Base-by-base conservation (phyloP, 2,888 invertebrate genomes). In the Eutolmus rufibarbis region DNA sequence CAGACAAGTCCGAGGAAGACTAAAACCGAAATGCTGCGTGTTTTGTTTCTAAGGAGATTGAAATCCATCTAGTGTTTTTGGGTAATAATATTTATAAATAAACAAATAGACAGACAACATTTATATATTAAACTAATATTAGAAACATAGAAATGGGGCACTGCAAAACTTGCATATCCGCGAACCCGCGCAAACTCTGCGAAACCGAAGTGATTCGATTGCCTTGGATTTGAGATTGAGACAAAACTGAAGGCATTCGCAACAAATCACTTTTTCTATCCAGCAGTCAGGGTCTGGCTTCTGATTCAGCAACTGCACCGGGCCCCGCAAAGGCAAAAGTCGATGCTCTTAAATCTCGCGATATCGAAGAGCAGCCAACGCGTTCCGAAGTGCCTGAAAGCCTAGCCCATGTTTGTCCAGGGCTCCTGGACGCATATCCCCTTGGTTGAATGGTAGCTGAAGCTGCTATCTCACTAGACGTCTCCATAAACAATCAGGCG, bases 361-460 rank as follows among this genome's bases (percentile, higher is more conserved):
- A 84, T 84, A 84, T 84, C 84, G 84, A 84, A 66, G 84, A 19
- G 19, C 66, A 84, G 51, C 66, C 84, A 66, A 84, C 84, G 84
- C 84, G 40, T 66, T 84, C 66, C 19, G 9, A 23, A 40, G 40
- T 66, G 40, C 40, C n/a, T 84, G 84, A 84, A 84, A 74, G 84
- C 84, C 84, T 84, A 84, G 66, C 84, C 84, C 84, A 84, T 84
- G 74, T 66, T 74, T 84, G 84, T 34, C 66, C 16, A n/a, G 66
- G 4, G 37, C 66, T 66, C 66, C 37, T 84, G 40, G 37, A 37
- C 16, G 31, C 19, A 37, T 31, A 14, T n/a, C 23, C 51, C 37
- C 43, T n/a, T 16, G 14, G 4, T 46, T 46, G 37, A 66, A 23
- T 74, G 66, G 84, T 66, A 84, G 84, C 84, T 40, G 37, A 16